phyloP scores from a whole-genome alignment of 1,140 invertebrate species.

The Marisa cornuarietis region DNA sequence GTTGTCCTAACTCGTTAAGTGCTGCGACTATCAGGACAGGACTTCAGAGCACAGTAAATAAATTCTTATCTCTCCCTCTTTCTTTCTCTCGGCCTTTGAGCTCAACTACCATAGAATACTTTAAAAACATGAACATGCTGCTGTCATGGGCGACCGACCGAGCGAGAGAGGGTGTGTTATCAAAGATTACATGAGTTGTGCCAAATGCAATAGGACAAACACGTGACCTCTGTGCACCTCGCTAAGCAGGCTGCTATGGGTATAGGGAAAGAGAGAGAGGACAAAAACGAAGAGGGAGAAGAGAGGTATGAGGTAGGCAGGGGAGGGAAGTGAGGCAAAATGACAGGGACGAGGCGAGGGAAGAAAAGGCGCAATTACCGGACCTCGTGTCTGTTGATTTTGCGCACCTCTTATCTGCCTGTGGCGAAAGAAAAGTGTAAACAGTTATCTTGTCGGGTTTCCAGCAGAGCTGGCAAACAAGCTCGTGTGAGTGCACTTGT shows the following conservation, averaged over 20 bases:
- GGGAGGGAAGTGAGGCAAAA: too few relatives aligned
- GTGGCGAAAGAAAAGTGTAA: too few relatives aligned
- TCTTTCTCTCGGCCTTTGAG: background rate
- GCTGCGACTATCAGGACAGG: too few relatives aligned
- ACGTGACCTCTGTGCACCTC: background rate
- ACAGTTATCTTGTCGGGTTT: background rate
- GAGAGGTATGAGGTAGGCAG: too few relatives aligned
- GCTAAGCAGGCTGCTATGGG: background rate
- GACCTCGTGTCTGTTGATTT: background rate
- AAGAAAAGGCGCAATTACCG: background rate
- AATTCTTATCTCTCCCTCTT: constrained; percentile 3
- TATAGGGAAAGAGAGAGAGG: too few relatives aligned
- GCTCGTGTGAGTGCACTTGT: background rate
- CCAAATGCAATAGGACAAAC: background rate
- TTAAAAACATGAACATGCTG: background rate
- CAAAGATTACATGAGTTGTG: too few relatives aligned
- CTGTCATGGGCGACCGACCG: too few relatives aligned
- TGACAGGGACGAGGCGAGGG: too few relatives aligned
- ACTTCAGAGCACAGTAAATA: background rate
- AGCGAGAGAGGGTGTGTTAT: background rate
- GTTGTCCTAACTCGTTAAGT: background rate
- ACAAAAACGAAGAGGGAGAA: too few relatives aligned
- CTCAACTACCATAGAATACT: background rate
- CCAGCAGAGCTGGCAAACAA: background rate
- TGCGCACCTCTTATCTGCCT: background rate